These are phyloP conservation scores for Tipula confusa DNA, from an alignment of 2,888 invertebrate genomes.

Conservation along the genomic window DNA sequence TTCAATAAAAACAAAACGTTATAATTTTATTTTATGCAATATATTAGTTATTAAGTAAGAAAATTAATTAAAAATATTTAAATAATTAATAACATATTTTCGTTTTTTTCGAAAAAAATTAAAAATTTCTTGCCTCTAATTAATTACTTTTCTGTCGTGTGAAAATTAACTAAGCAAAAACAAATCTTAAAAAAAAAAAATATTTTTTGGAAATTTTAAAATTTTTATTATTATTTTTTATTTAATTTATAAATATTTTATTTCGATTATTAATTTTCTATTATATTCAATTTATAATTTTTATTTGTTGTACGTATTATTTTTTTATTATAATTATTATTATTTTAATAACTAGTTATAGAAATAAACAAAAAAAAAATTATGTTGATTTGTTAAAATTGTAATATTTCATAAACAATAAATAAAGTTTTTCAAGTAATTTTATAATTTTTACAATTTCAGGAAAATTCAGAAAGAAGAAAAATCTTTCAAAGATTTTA, in stretches of 20 bases:
- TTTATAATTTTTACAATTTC: too few relatives aligned
- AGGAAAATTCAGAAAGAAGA: too few relatives aligned
- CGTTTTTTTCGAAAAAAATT: neutral
- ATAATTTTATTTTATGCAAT: neutral
- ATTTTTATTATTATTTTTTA: neutral
- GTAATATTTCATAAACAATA: conserved; percentile 16
- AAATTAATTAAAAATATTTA: neutral
- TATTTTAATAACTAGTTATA: conserved; percentile 9
- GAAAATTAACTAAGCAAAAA: neutral
- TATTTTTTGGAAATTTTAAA: neutral
- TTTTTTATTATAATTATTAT: neutral
- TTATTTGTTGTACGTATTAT: neutral
- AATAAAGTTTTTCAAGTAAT: neutral
- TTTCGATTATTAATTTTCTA: neutral
- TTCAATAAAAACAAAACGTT: conserved; percentile 3
- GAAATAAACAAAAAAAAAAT: neutral
- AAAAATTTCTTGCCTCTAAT: neutral
- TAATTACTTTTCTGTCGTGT: neutral
- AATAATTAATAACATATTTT: neutral
- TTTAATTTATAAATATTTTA: neutral
- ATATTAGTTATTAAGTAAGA: neutral
- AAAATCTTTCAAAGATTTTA: too few relatives aligned
- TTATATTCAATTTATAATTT: neutral
- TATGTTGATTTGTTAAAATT: conserved; percentile 25
- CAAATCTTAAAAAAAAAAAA: neutral